A percentile compares a stretch with the other conserved stretches of the same genome.
Evolutionary conservation across 1,140 invertebrate species (phyloP).

Genomic region (Piezodorus guildinii): DNA sequence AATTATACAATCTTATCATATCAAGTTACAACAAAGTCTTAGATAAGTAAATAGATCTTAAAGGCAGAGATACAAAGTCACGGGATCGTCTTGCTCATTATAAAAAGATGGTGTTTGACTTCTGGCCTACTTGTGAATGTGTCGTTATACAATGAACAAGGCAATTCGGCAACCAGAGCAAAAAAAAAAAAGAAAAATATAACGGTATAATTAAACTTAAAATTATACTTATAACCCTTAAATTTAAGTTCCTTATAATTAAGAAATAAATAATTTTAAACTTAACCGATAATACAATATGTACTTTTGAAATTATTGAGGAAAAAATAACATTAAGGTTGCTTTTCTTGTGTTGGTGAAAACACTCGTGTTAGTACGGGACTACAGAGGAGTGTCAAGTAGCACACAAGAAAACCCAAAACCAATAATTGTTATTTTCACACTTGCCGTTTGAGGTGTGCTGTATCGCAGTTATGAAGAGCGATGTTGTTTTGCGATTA

Average conservation of each 20-base stretch:
- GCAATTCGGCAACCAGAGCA: not conserved
- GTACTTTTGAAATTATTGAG: too few relatives aligned
- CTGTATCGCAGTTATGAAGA: not conserved
- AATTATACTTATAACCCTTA: not conserved
- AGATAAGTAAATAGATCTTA: not conserved
- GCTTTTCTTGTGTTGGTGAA: too few relatives aligned
- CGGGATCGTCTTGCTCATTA: not conserved
- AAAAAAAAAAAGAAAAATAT: too few relatives aligned
- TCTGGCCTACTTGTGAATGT: slow-evolving; percentile 10
- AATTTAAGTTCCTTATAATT: too few relatives aligned
- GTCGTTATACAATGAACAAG: slow-evolving; percentile 5
- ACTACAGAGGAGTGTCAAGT: too few relatives aligned
- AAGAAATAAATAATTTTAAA: too few relatives aligned
- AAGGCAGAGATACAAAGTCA: not conserved
- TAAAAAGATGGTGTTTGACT: not conserved
- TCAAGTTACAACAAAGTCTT: slow-evolving; percentile 1
- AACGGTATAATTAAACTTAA: not conserved
- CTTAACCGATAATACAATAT: too few relatives aligned
- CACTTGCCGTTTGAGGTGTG: not conserved
- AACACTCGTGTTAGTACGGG: too few relatives aligned
- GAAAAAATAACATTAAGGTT: too few relatives aligned
- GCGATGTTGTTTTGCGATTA: slow-evolving; percentile 6
- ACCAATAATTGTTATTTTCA: too few relatives aligned
- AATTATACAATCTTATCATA: not conserved
- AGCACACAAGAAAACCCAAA: too few relatives aligned